Base-by-base conservation (phyloP, 2,113 vertebrate genomes). In the Geococcyx californianus region DNA sequence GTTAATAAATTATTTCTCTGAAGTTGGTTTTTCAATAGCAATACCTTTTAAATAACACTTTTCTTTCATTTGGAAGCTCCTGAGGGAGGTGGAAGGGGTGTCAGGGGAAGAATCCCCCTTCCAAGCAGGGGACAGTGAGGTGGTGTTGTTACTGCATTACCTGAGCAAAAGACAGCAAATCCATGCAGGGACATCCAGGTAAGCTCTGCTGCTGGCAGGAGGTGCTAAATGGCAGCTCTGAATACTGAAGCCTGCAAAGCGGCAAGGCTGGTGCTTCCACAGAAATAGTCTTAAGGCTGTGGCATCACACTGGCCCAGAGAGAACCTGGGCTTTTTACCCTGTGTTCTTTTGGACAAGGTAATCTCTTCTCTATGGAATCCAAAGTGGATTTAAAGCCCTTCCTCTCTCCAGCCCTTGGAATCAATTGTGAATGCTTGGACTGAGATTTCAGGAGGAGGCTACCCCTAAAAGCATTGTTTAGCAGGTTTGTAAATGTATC, bases 11-110 rank as follows among this genome's bases (percentile, higher is more conserved):
- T 23, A 73, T 91, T 52, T 78, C 81, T 94, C 80, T 92, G 54
- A 62, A 93, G 54, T 63, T 70, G 59, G 13, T 52, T 97, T 87
- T 96, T 91, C 81, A 90, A 74, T 91, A 96, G 87, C 94, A 93
- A 73, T 82, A 76, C 80, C 95, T 94, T 94, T 94, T 78, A 90
- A 93, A 54, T 36, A 26, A 44, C 72, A 49, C 79, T 95, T 95
- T 59, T 72, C 77, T 89, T 95, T 62, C 58, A 81, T 84, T 92
- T 95, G 42, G 82, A 94, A 94, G 82, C 59, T 91, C 54, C 87
- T 33, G 3, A 20, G 52, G 31, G 66, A 16, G 44, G 13, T n/a
- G 42, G 42, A 12, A 17, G 20, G 20, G 45, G 45, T n/a, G n/a
- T n/a, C n/a, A n/a, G 78, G 70, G 21, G 56, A 31, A 11, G 40